phyloP scores from a whole-genome alignment of 1,140 invertebrate genomes.

The Rhagoletis pomonella region DNA sequence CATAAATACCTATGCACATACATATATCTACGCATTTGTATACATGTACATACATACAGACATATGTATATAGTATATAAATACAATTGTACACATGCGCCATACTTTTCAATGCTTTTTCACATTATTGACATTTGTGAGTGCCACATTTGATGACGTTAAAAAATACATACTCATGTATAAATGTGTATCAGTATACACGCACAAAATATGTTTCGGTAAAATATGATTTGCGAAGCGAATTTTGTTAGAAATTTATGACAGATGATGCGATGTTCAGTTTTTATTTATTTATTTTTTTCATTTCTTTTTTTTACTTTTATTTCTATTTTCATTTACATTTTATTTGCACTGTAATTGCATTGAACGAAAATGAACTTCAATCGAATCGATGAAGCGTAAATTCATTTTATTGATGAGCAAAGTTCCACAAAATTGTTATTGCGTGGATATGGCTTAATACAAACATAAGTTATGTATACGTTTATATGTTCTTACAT shows the following conservation, averaged over 20 bases:
- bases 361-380: background rate
- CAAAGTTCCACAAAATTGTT: background rate
- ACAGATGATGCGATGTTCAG: background rate
- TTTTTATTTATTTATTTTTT: background rate
- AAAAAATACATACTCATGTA: background rate
- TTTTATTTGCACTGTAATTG: background rate
- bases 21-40: background rate
- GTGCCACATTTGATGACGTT: conserved; percentile 2
- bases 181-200: background rate
- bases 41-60: background rate
- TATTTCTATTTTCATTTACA: background rate
- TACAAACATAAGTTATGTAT: too few species aligned
- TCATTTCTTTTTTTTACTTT: background rate
- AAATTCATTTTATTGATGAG: background rate
- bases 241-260: background rate
- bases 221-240: background rate
- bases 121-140: conserved; percentile 1
- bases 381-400: background rate
- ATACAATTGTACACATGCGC: too few species aligned
- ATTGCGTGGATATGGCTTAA: too few species aligned
- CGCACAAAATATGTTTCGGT: background rate
- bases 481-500: too few species aligned
- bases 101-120: background rate
- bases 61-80: too few species aligned
- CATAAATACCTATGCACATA: background rate